Percentiles rank a stretch among this genome's conserved stretches.
Conservation (phyloP, 2,888 invertebrate species). For the Colostygia pectinataria region DNA sequence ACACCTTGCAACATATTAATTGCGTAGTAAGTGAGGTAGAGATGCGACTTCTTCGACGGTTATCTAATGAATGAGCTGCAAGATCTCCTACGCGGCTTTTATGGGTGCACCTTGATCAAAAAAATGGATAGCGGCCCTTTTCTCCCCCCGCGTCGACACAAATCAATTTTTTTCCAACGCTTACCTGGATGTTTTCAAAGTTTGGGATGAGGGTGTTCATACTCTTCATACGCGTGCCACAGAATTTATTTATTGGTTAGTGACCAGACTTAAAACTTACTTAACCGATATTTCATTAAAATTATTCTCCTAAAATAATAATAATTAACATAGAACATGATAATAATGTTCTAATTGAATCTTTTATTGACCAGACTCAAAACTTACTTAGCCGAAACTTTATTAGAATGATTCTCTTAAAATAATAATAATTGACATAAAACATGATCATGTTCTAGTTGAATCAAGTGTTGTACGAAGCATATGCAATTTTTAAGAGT, state of each 20-base stretch:
- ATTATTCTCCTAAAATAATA: too few species aligned
- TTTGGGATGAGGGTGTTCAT: slow-evolving; percentile 49
- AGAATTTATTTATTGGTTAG: slow-evolving; percentile 55
- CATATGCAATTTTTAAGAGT: too few species aligned
- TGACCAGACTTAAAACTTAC: slow-evolving; percentile 45
- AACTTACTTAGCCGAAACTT: slow-evolving; percentile 9
- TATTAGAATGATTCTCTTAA: not conserved
- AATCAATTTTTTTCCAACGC: slow-evolving; percentile 61
- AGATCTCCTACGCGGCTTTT: slow-evolving; percentile 58
- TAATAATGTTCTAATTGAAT: too few species aligned
- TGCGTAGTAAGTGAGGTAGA: slow-evolving; percentile 32
- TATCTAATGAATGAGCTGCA: slow-evolving; percentile 65
- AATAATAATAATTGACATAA: too few species aligned
- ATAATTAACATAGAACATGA: too few species aligned
- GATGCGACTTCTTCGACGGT: slow-evolving; percentile 52
- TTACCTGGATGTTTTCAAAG: slow-evolving; percentile 68
- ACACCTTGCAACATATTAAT: slow-evolving; percentile 55
- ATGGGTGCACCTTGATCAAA: slow-evolving; percentile 66
- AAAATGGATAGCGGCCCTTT: slow-evolving; percentile 68
- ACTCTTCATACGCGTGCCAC: slow-evolving; percentile 74
- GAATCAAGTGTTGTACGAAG: too few species aligned
- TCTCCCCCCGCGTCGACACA: slow-evolving; percentile 58
- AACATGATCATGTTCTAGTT: too few species aligned
- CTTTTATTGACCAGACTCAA: slow-evolving; percentile 46
- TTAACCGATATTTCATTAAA: slow-evolving; percentile 3